Evolutionary conservation across 2,797 vertebrate species (phyloP).

Genomic region (Neosalanx taihuensis): DNA sequence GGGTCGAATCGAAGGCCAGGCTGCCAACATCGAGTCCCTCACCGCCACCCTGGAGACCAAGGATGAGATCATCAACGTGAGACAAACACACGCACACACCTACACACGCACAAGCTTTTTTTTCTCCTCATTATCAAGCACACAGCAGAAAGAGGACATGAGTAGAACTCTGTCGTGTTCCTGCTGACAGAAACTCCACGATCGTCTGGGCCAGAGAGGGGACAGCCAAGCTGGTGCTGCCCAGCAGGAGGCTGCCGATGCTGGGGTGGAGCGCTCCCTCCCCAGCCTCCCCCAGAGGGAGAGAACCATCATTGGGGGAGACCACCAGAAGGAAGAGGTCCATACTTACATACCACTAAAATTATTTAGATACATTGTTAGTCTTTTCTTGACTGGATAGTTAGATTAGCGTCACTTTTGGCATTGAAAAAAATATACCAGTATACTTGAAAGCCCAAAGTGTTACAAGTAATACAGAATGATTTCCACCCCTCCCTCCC

Average conservation of each 20-base stretch:
- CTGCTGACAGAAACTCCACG: constrained; percentile 67
- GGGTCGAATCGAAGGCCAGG: constrained; percentile 62
- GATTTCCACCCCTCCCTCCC: constrained; percentile 1
- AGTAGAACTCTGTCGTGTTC: neutral
- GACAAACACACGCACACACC: constrained; percentile 19
- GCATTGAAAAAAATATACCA: neutral
- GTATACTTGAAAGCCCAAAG: neutral
- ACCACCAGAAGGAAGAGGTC: constrained; percentile 71
- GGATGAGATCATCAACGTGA: constrained; percentile 76
- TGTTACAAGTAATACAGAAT: neutral
- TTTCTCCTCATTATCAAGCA: neutral
- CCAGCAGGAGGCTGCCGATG: constrained; percentile 43
- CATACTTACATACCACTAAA: neutral
- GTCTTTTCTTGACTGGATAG: neutral
- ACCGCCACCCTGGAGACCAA: constrained; percentile 71
- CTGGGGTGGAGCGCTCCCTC: constrained; percentile 57
- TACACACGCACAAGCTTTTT: neutral
- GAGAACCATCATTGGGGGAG: constrained; percentile 76
- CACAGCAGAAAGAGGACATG: neutral
- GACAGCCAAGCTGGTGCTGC: constrained; percentile 42
- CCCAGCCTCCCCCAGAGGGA: constrained; percentile 75
- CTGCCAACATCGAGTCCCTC: constrained; percentile 69
- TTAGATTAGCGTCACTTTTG: neutral
- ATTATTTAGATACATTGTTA: neutral
- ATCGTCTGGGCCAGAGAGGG: constrained; percentile 55